A percentile compares a stretch with the other conserved stretches of the same genome.
phyloP scores from a whole-genome alignment of 1,140 invertebrate species.

The Acyrthosiphon pisum region DNA sequence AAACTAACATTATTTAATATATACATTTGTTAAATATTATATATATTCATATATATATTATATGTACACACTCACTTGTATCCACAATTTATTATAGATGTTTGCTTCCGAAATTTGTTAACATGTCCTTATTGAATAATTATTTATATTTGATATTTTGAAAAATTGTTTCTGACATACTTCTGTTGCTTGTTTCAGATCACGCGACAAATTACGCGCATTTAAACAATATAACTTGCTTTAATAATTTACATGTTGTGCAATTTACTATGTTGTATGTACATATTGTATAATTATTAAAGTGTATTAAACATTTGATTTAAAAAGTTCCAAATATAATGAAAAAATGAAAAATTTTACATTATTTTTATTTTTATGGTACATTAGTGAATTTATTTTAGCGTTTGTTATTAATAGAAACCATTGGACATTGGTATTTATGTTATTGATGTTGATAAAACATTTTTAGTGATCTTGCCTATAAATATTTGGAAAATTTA shows the following conservation, averaged over 20 bases:
- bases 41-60: neutral
- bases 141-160: slow-evolving; percentile 55
- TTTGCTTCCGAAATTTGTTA: slow-evolving; percentile 55
- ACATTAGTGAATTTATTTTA: neutral
- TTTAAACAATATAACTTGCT: slow-evolving; percentile 53
- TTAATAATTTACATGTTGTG: slow-evolving; percentile 57
- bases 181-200: slow-evolving; percentile 57
- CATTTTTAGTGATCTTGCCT: neutral
- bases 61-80: slow-evolving; percentile 24
- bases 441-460: slow-evolving; percentile 38
- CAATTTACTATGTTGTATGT: slow-evolving; percentile 56
- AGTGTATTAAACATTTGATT: slow-evolving; percentile 47
- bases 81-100: slow-evolving; percentile 26
- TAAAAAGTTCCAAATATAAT: slow-evolving; percentile 48
- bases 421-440: slow-evolving; percentile 54
- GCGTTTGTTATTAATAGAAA: slow-evolving; percentile 9
- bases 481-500: neutral
- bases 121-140: slow-evolving; percentile 27
- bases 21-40: slow-evolving; percentile 24
- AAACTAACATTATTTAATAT: slow-evolving; percentile 38
- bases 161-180: slow-evolving; percentile 52
- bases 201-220: slow-evolving; percentile 50
- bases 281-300: slow-evolving; percentile 57
- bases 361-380: slow-evolving; percentile 49
- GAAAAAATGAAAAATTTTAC: slow-evolving; percentile 44